phyloP scores from a whole-genome alignment of 1,140 invertebrate species.

The Drosophila auraria region DNA sequence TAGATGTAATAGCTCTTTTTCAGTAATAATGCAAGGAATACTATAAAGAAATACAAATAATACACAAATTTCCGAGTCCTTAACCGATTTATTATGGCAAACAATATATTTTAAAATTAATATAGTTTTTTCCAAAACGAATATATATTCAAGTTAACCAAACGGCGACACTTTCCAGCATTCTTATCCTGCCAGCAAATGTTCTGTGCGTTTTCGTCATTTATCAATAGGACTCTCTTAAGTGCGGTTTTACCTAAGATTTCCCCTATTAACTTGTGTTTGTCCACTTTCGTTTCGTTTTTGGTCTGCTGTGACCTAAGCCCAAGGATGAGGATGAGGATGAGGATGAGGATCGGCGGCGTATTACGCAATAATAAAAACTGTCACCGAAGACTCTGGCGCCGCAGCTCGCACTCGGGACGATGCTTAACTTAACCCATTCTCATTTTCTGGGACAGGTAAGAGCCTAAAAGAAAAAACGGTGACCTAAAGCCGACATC shows the following conservation, averaged over 20 bases:
- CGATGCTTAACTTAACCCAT: background rate
- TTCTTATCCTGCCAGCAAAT: background rate
- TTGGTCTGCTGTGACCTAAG: conserved; percentile 2
- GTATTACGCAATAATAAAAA: conserved; percentile 73
- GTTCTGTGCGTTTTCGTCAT: background rate
- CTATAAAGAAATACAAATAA: too few species aligned
- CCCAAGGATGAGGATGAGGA: background rate
- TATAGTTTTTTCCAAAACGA: too few species aligned
- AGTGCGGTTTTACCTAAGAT: conserved; percentile 19
- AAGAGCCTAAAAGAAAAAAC: background rate
- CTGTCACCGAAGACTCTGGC: conserved; percentile 39
- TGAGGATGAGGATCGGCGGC: conserved; percentile 2
- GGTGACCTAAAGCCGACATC: conserved; percentile 19
- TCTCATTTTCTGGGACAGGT: conserved; percentile 15
- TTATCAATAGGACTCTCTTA: conserved; percentile 28
- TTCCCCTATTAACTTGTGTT: conserved; percentile 29
- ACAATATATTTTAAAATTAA: too few species aligned
- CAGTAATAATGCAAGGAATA: too few species aligned
- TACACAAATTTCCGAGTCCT: too few species aligned
- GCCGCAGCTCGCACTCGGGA: background rate
- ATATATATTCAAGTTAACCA: background rate
- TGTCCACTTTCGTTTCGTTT: background rate
- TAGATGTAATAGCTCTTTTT: too few species aligned
- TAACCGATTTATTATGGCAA: too few species aligned
- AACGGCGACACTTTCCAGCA: background rate